These are phyloP conservation scores for Vanessa atalanta DNA, from an alignment of 1,140 invertebrate species.

Conservation along the genomic window DNA sequence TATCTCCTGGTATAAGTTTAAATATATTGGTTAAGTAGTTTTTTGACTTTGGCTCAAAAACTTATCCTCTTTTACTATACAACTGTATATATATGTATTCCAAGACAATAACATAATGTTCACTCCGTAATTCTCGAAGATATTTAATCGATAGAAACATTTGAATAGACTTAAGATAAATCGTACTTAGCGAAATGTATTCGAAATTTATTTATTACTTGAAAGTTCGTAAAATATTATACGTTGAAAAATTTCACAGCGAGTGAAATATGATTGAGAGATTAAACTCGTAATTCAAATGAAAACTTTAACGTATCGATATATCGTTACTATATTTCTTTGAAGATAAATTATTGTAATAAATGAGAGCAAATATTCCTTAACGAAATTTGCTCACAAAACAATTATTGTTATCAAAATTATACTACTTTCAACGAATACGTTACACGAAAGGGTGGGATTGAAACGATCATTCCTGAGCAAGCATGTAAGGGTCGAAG, in stretches of 20 bases:
- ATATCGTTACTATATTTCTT: conserved; percentile 18
- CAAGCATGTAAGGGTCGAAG: conserved; percentile 60
- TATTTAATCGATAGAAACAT: conserved; percentile 21
- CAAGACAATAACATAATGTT: neutral
- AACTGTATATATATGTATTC: too few relatives aligned
- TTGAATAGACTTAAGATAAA: conserved; percentile 25
- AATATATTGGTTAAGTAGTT: too few relatives aligned
- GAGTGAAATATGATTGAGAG: conserved; percentile 35
- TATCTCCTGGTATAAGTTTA: too few relatives aligned
- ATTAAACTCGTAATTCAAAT: conserved; percentile 34
- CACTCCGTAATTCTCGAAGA: conserved; percentile 20
- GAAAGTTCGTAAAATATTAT: conserved; percentile 42
- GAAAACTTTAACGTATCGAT: conserved; percentile 10
- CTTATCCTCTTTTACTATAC: too few relatives aligned
- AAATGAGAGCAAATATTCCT: too few relatives aligned
- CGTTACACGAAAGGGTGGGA: conserved; percentile 50
- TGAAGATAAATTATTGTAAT: too few relatives aligned
- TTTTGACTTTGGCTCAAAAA: too few relatives aligned
- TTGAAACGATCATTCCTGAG: conserved; percentile 58
- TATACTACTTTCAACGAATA: conserved; percentile 33
- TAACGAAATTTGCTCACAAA: neutral
- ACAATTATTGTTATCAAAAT: conserved; percentile 9
- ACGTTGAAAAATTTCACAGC: conserved; percentile 35
- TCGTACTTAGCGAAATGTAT: conserved; percentile 29
- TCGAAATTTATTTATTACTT: conserved; percentile 42